phyloP scores from a whole-genome alignment of 2,113 vertebrate species.

The Raphicerus campestris region DNA sequence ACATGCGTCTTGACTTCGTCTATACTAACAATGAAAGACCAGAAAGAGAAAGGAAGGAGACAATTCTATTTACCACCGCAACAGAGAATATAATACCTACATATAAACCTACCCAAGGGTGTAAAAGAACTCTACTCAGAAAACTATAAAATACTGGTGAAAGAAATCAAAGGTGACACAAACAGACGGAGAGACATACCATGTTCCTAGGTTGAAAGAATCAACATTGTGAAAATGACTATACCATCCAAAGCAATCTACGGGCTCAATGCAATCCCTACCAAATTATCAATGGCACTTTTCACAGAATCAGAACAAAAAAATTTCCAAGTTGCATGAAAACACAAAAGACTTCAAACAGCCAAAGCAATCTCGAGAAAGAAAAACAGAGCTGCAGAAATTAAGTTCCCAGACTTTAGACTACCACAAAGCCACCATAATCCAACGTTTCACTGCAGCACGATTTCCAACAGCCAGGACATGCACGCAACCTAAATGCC shows the following conservation, averaged over 20 bases:
- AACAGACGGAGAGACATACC: background rate
- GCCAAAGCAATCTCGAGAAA: background rate
- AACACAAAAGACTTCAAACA: background rate
- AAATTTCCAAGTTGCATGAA: background rate
- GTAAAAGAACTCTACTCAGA: background rate
- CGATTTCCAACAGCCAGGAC: background rate
- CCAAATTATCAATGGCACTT: background rate
- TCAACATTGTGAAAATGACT: background rate
- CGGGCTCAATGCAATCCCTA: background rate
- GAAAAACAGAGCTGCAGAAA: background rate
- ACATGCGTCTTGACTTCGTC: background rate
- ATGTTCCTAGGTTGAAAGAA: background rate
- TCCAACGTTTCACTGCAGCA: background rate
- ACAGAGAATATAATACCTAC: background rate
- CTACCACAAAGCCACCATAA: background rate
- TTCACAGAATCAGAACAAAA: background rate
- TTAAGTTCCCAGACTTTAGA: background rate
- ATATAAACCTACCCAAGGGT: background rate
- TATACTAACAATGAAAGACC: background rate
- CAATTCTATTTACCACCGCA: background rate
- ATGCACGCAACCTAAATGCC: background rate
- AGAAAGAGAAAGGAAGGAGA: background rate
- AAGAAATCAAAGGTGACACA: background rate
- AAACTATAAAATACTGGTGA: background rate
- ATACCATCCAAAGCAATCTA: background rate